These are phyloP conservation scores for Pipistrellus kuhlii DNA, from an alignment of 2,797 vertebrate genomes.

Conservation along the genomic window DNA sequence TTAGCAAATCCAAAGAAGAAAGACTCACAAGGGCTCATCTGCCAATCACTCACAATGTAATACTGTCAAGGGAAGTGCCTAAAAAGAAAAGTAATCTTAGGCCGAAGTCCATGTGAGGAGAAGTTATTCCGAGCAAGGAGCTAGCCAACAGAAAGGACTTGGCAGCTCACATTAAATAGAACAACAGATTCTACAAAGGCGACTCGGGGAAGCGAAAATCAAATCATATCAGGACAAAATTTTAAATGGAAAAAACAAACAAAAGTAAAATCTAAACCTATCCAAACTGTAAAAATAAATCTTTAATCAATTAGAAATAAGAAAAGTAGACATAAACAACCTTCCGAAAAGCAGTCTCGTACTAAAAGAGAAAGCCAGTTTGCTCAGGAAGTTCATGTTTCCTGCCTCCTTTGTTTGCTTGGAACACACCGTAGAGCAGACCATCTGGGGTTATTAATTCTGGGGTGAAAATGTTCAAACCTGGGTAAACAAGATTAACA, in stretches of 20 bases:
- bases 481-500: slow-evolving; percentile 79
- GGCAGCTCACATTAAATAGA: background rate
- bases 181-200: background rate
- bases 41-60: background rate
- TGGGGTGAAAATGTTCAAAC: slow-evolving; percentile 67
- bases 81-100: slow-evolving; percentile 24
- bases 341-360: background rate
- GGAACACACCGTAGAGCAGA: slow-evolving; percentile 66
- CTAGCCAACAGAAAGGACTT: background rate
- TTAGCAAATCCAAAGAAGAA: background rate
- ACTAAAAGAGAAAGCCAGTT: slow-evolving; percentile 14
- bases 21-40: background rate
- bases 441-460: slow-evolving; percentile 79
- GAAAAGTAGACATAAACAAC: slow-evolving; percentile 1
- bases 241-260: slow-evolving; percentile 23
- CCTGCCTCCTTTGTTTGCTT: slow-evolving; percentile 78
- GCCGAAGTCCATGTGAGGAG: background rate
- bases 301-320: background rate
- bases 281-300: background rate
- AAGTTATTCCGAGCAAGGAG: slow-evolving; percentile 23
- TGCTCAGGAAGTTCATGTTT: slow-evolving; percentile 75
- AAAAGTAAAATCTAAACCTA: slow-evolving; percentile 10
- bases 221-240: background rate
- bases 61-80: background rate
- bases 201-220: background rate